Conservation (phyloP, 2,797 vertebrate genomes). For the Heliangelus exortis region DNA sequence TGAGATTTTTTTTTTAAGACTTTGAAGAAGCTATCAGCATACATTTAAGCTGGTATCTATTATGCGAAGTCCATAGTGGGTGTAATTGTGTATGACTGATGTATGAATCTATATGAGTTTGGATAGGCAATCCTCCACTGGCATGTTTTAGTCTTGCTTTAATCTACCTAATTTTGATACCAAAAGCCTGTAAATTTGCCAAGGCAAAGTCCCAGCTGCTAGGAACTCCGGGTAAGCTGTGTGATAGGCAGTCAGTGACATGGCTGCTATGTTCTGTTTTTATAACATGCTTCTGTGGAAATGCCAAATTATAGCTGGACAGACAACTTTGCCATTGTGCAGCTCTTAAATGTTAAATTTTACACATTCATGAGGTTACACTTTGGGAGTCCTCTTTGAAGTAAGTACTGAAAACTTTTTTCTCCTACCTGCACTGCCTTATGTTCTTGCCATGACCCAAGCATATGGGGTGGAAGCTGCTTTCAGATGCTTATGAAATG, state of each 20-base stretch:
- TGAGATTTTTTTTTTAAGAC: neutral
- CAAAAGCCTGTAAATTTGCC: neutral
- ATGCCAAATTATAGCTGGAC: neutral
- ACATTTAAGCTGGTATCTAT: neutral
- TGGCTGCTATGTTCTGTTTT: fast-evolving
- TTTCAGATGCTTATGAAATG: neutral
- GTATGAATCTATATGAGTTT: neutral
- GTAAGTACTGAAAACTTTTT: neutral
- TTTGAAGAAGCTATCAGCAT: neutral
- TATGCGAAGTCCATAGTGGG: neutral
- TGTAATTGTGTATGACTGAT: neutral
- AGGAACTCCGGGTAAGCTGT: neutral
- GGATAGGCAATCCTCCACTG: neutral
- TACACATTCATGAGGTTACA: neutral
- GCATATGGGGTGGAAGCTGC: neutral
- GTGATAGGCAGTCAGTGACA: neutral
- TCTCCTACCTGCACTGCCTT: fast-evolving
- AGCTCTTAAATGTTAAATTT: neutral
- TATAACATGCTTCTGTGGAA: neutral
- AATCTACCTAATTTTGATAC: neutral
- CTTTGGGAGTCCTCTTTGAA: neutral
- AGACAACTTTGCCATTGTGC: neutral
- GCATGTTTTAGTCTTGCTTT: neutral
- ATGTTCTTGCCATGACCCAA: neutral
- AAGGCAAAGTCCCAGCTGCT: neutral